phyloP scores from a whole-genome alignment of 2,888 invertebrate species.

The Lasioglossum calceatum region DNA sequence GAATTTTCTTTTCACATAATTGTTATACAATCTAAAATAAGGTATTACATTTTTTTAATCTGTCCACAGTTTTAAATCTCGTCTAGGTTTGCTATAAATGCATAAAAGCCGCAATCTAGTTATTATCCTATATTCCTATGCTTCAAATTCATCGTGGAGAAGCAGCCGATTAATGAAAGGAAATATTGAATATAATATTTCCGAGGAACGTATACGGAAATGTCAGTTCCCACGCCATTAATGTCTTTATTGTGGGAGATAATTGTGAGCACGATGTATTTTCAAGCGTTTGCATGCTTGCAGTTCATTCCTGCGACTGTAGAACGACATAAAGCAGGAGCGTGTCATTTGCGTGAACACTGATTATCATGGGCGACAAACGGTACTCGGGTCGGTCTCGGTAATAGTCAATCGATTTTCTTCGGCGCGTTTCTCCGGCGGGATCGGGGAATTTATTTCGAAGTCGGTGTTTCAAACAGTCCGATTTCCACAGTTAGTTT shows the following conservation, averaged over 20 bases:
- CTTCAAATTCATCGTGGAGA: neutral
- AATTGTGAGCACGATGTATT: neutral
- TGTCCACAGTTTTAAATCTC: no score
- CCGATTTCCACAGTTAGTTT: conserved; percentile 18
- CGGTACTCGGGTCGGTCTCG: neutral
- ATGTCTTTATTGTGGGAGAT: neutral
- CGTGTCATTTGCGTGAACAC: neutral
- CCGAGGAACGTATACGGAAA: neutral
- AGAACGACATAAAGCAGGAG: neutral
- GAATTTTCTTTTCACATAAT: neutral
- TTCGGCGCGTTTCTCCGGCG: neutral
- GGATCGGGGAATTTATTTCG: neutral
- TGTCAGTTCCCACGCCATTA: neutral
- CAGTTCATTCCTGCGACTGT: neutral
- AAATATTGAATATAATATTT: neutral
- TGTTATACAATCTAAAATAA: no score
- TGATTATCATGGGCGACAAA: neutral
- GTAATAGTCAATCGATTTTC: neutral
- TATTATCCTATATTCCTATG: neutral
- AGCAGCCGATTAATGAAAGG: neutral
- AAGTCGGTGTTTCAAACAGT: neutral
- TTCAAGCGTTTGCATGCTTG: neutral
- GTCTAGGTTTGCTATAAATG: no score
- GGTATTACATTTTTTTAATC: neutral
- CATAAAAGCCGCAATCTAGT: no score